Evolutionary conservation across 2,113 vertebrate species (phyloP), one percentile per base, ranked within the genome.

Genomic region (Macaca nemestrina): DNA sequence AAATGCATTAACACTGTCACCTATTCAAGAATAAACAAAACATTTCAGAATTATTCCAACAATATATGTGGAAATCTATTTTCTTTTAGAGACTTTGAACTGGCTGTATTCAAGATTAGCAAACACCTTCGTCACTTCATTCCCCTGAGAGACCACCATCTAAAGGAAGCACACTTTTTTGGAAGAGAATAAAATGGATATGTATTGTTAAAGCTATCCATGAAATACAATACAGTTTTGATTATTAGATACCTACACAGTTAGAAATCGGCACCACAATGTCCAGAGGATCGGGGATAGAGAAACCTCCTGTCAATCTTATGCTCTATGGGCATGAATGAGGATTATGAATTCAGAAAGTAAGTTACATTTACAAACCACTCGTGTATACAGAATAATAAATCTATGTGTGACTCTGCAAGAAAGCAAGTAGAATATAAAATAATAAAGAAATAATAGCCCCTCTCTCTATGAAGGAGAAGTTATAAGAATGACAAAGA

Each of bases 1-100:
- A 94, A 92, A 90, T 57, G 94, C 97, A 95, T 97, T 73, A 98
- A 82, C 16, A 78, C 40, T 57, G 73, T 61, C 45, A 73, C 50
- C 55, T 59, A 50, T 91, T 89, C 27, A 92, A 88, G 97, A 92
- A 43, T 72, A 96, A 97, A 93, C 55, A 95, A 90, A 85, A 30
- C 55, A 82, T 43, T 23, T 96, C 67, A 68, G 45, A 88, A 88
- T 64, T 59, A 93, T 52, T 87, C 45, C 27, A 93, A 38, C 25
- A 86, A 73, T 52, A 40, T 45, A 90, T 32, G 40, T 59, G 10
- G 79, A 78, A 94, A 92, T 70, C 4, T 85, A 25, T 85, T 95
- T 97, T 64, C 82, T 81, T 96, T 93, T 10, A 67, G 18, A 64
- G 40, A 80, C 59, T 82, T 73, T 86, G 38, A 90, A 48, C 22